Conservation (phyloP, 2,888 invertebrate genomes). For the Calliphora vomitoria region DNA sequence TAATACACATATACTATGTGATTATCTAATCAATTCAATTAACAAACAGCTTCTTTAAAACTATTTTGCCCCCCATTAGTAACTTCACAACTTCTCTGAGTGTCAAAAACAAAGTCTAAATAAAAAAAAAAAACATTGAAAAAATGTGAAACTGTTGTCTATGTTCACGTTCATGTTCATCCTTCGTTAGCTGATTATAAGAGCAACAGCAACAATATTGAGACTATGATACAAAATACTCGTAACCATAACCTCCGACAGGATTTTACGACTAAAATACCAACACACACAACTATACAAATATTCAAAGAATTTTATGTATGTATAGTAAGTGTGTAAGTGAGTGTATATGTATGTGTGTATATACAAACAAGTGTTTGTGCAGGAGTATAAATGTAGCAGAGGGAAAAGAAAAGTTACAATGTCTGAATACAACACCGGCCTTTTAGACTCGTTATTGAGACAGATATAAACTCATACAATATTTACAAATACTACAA, state of each 20-base stretch:
- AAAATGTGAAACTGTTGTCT: conserved; percentile 46
- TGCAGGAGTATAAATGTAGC: conserved; percentile 14
- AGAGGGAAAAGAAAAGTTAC: neutral
- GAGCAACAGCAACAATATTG: conserved; percentile 37
- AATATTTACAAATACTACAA: conserved; percentile 60
- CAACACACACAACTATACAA: neutral
- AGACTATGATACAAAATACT: conserved; percentile 18
- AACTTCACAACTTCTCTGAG: conserved; percentile 23
- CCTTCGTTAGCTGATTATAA: conserved; percentile 47
- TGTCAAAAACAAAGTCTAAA: conserved; percentile 12
- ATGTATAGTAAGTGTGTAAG: neutral
- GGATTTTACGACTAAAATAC: conserved; percentile 54
- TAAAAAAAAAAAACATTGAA: conserved; percentile 28
- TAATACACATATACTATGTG: too few relatives aligned
- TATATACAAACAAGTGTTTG: neutral
- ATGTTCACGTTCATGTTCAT: conserved; percentile 53
- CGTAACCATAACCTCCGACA: conserved; percentile 68
- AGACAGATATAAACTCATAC: conserved; percentile 63
- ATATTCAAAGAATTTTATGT: conserved; percentile 34
- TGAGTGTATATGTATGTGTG: neutral
- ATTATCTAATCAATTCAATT: too few relatives aligned
- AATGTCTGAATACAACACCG: conserved; percentile 60
- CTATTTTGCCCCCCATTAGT: too few relatives aligned
- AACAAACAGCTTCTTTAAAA: too few relatives aligned
- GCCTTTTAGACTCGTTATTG: conserved; percentile 68